Evolutionary conservation across 2,888 invertebrate genomes (phyloP).

Genomic region (Spialia ferax): DNA sequence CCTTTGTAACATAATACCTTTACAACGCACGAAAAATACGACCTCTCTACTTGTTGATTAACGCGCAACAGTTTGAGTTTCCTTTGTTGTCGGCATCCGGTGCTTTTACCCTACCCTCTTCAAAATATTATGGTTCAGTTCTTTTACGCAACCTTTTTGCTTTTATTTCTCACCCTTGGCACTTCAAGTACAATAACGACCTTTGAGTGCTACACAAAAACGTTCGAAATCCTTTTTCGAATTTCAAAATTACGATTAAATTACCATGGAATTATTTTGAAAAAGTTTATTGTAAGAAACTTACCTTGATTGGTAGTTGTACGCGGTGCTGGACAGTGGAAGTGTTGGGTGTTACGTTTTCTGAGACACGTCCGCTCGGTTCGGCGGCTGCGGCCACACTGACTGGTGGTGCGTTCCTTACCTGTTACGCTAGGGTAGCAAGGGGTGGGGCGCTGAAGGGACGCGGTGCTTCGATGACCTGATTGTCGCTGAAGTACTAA

Average conservation of each 20-base stretch:
- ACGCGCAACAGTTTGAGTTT: conserved; percentile 66
- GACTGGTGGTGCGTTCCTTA: conserved; percentile 53
- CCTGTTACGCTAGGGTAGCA: conserved; percentile 74
- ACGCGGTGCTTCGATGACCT: conserved; percentile 25
- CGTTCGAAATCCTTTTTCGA: neutral
- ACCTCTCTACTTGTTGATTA: conserved; percentile 69
- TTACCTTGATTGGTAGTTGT: conserved; percentile 24
- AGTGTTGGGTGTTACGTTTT: conserved; percentile 9
- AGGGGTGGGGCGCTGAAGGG: conserved; percentile 50
- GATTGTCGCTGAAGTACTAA: conserved; percentile 40
- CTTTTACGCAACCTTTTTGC: neutral
- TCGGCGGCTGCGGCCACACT: conserved; percentile 54
- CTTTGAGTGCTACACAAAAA: neutral
- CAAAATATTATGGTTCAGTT: conserved; percentile 8
- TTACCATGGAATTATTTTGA: neutral
- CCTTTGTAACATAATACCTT: conserved; percentile 18
- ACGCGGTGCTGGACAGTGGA: conserved; percentile 20
- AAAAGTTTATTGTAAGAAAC: neutral
- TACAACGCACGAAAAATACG: conserved; percentile 19
- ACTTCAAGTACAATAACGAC: neutral
- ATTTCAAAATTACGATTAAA: neutral
- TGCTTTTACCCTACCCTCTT: conserved; percentile 15
- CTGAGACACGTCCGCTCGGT: conserved; percentile 42
- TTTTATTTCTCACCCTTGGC: conserved; percentile 7
- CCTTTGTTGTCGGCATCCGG: conserved; percentile 49